phyloP scores from a whole-genome alignment of 1,140 invertebrate genomes.

The Drosophila littoralis region DNA sequence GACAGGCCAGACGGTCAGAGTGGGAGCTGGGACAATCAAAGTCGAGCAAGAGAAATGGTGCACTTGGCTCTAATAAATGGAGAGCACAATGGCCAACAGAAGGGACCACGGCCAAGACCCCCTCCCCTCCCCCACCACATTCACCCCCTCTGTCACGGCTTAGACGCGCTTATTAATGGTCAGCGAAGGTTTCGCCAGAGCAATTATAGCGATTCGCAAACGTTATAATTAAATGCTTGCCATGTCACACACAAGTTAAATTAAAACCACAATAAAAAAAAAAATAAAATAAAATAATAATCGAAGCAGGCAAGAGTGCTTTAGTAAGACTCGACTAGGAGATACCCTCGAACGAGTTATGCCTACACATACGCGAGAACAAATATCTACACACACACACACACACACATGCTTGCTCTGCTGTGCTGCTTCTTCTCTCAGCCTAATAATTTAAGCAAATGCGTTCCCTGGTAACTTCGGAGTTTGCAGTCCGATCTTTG shows the following conservation, averaged over 20 bases:
- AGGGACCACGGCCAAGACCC: not conserved
- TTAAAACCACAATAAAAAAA: constrained; percentile 25
- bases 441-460: too few species aligned
- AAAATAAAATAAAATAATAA: constrained; percentile 17
- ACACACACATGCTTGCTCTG: too few species aligned
- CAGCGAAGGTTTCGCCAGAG: constrained; percentile 31
- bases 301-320: not conserved
- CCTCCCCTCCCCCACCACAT: not conserved
- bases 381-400: too few species aligned
- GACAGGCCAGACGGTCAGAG: not conserved
- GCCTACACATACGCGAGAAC: too few species aligned
- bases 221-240: constrained; percentile 75
- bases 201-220: constrained; percentile 71
- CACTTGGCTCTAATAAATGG: constrained; percentile 50
- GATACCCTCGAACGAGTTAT: too few species aligned
- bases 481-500: too few species aligned
- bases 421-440: too few species aligned
- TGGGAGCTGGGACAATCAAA: constrained; percentile 13
- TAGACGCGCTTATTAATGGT: constrained; percentile 28
- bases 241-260: constrained; percentile 49
- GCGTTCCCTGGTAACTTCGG: too few species aligned
- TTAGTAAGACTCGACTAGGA: too few species aligned
- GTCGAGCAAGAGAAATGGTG: constrained; percentile 38
- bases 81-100: constrained; percentile 17
- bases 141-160: not conserved